Evolutionary conservation across 2,797 vertebrate genomes (phyloP).

Genomic region (Oophaga sylvatica): DNA sequence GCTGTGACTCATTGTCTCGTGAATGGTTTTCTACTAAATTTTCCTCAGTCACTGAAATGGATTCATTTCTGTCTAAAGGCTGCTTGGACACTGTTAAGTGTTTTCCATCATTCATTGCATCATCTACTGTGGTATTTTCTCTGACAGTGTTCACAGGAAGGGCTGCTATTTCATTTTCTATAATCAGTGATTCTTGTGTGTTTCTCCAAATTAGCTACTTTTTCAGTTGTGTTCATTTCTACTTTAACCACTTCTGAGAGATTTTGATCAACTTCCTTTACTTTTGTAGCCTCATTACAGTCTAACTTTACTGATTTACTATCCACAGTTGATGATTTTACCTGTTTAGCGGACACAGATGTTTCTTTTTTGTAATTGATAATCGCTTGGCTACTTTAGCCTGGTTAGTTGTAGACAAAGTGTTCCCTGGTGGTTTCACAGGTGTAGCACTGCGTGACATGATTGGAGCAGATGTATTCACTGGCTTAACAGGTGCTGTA

Average conservation of each 20-base stretch:
- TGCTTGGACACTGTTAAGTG: not conserved
- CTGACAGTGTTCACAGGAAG: not conserved
- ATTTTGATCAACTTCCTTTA: not conserved
- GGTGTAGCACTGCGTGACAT: conserved; percentile 16
- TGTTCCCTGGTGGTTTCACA: conserved; percentile 34
- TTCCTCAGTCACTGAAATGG: not conserved
- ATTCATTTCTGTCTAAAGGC: not conserved
- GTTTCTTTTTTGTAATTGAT: conserved; percentile 9
- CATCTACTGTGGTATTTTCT: not conserved
- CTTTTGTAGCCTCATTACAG: not conserved
- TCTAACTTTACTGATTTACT: conserved; percentile 10
- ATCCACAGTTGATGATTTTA: not conserved
- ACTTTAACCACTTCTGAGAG: not conserved
- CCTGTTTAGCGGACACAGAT: conserved; percentile 26
- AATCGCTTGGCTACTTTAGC: conserved; percentile 11
- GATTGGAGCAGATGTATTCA: conserved; percentile 7
- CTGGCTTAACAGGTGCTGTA: conserved; percentile 30
- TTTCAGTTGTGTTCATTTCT: not conserved
- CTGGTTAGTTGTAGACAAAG: not conserved
- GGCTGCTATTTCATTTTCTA: not conserved
- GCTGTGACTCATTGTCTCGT: not conserved
- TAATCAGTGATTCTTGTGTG: no score
- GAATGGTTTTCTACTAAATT: not conserved
- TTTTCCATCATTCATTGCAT: not conserved
- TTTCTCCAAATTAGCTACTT: not conserved